Percentiles rank a stretch among this genome's conserved stretches.
These are phyloP conservation scores for Drosophila sordidula DNA, from an alignment of 2,888 invertebrate genomes.

Conservation along the genomic window DNA sequence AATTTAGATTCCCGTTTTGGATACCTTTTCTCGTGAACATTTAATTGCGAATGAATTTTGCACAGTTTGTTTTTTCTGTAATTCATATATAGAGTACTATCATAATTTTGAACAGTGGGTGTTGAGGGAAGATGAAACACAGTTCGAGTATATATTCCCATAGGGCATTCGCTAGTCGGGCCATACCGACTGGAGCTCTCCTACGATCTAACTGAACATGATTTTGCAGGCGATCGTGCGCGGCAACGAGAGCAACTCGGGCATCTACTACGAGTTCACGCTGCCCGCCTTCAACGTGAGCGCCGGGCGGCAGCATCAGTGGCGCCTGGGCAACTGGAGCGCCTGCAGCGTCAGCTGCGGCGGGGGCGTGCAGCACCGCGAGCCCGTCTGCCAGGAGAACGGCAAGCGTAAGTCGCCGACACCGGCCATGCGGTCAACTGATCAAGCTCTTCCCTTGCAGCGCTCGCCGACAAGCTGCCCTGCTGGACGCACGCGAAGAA, in stretches of 20 bases:
- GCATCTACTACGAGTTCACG: slow-evolving; percentile 93
- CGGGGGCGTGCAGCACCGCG: slow-evolving; percentile 88
- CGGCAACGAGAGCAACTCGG: slow-evolving; percentile 91
- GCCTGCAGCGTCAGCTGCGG: slow-evolving; percentile 92
- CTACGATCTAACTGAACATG: neutral
- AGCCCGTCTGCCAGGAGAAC: slow-evolving; percentile 86
- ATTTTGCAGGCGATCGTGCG: slow-evolving; percentile 88
- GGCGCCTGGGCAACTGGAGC: slow-evolving; percentile 93
- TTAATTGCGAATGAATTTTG: too few relatives aligned
- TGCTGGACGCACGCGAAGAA: slow-evolving; percentile 87
- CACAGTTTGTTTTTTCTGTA: too few relatives aligned
- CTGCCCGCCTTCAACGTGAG: slow-evolving; percentile 86
- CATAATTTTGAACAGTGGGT: too few relatives aligned
- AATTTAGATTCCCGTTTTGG: too few relatives aligned
- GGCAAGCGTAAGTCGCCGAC: slow-evolving; percentile 84
- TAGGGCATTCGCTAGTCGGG: too few relatives aligned
- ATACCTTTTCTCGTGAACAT: too few relatives aligned
- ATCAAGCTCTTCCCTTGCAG: slow-evolving; percentile 78
- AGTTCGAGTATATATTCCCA: too few relatives aligned
- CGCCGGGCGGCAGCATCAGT: slow-evolving; percentile 88
- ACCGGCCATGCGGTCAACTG: neutral
- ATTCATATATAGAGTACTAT: too few relatives aligned
- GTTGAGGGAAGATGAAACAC: too few relatives aligned
- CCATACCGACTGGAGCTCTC: too few relatives aligned
- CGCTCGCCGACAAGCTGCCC: slow-evolving; percentile 87